Conservation (phyloP, 1,140 invertebrate genomes). For the Sipha flava region DNA sequence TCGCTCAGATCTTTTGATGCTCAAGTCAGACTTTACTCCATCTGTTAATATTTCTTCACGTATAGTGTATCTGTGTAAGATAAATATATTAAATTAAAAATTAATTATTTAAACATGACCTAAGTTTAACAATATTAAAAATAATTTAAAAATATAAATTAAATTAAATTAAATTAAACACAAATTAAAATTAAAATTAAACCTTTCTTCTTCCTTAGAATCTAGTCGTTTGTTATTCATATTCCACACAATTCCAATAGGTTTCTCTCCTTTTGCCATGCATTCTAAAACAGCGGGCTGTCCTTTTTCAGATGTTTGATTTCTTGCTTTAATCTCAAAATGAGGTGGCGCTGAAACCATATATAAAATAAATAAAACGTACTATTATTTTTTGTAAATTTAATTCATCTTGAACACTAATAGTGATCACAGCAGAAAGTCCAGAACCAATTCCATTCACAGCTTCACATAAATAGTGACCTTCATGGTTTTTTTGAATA, state of each 20-base stretch:
- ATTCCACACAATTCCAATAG: conserved; percentile 91
- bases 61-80: conserved; percentile 68
- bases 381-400: not conserved
- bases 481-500: conserved; percentile 85
- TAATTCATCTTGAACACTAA: conserved; percentile 76
- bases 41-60: conserved; percentile 79
- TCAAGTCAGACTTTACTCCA: conserved; percentile 78
- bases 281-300: conserved; percentile 88
- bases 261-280: conserved; percentile 92
- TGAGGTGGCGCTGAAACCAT: conserved; percentile 71
- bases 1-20: conserved; percentile 79
- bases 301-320: conserved; percentile 78
- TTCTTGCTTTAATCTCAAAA: conserved; percentile 83
- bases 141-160: not conserved
- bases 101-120: too few species aligned
- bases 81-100: not conserved
- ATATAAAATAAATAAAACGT: not conserved
- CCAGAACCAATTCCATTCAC: conserved; percentile 92
- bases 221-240: conserved; percentile 87
- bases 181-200: not conserved
- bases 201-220: conserved; percentile 65
- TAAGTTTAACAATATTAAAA: too few species aligned
- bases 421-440: conserved; percentile 81
- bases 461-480: conserved; percentile 91
- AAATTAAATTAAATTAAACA: not conserved